These are phyloP conservation scores for Brachionus plicatilis DNA, from an alignment of 1,140 invertebrate genomes.

Conservation along the genomic window DNA sequence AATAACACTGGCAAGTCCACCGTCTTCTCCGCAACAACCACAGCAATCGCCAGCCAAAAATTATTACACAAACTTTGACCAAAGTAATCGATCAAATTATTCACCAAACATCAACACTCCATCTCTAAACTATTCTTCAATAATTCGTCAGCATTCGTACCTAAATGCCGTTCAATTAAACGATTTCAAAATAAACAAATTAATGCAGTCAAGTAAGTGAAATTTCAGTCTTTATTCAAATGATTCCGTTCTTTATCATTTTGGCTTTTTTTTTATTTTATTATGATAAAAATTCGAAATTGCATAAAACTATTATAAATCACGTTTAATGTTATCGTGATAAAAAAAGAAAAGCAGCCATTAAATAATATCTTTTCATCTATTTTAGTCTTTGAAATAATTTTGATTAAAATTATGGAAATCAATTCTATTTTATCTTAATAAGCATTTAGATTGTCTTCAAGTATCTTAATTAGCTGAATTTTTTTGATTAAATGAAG, in stretches of 20 bases:
- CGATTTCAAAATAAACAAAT: slow-evolving; percentile 16
- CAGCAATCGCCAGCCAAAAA: background rate
- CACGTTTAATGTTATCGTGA: background rate
- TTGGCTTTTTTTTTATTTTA: background rate
- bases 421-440: background rate
- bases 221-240: background rate
- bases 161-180: slow-evolving; percentile 24
- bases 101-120: background rate
- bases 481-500: background rate
- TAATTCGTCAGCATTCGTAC: slow-evolving; percentile 22
- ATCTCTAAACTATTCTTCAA: background rate
- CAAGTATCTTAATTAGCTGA: background rate
- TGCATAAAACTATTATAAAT: background rate
- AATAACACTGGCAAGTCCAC: slow-evolving; percentile 18
- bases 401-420: background rate
- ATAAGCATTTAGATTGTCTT: slow-evolving; percentile 13
- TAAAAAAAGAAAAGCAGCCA: background rate
- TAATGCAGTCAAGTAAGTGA: background rate
- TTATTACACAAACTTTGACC: background rate
- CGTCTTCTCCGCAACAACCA: slow-evolving; percentile 20
- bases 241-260: background rate
- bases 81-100: background rate
- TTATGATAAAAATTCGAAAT: background rate
- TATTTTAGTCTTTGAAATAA: background rate
- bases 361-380: background rate